Base-by-base conservation (phyloP, 2,888 invertebrate species). In the Drosophila subquinaria region DNA sequence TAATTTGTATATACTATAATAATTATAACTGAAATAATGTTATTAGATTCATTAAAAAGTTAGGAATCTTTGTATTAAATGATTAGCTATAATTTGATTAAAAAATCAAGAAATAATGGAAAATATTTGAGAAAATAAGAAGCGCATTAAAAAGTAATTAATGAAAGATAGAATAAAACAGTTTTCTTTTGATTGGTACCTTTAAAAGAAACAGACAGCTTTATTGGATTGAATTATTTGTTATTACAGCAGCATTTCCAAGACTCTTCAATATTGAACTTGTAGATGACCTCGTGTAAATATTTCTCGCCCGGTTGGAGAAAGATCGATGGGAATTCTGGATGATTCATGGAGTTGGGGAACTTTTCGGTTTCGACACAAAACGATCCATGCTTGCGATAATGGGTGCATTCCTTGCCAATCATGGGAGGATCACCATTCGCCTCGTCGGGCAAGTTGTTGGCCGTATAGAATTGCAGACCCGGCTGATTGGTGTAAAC, bases 301-400 rank as follows among this genome's bases (percentile, higher is more conserved):
- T 87, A 87, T n/a, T 82, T 82, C 9, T 96, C 94, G 4, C 96
- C 96, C 5, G 97, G 97, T 81, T 95, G 94, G 23, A 97, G 88
- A 47, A 96, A 94, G 1, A 95, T 94, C 56, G 94, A 95, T 0
- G 97, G 97, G 82, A 97, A 97, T 76, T 96, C 95, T 81, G 92
- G 93, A 51, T 97, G 95, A 92, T 98, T 97, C 6, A 97, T 94
- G 5, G 98, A 96, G 92, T 98, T 96, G 0, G 98, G 98, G 93
- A 95, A 98, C 90, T 97, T 97, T 93, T 98, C 98, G 0, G 98
- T 96, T 94, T 98, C 98, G 53, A 98, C 93, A 90, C 97, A 98
- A 87, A 98, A 95, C 0, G 96, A 96, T 0, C 96, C 96, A 87
- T 97, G 97, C 76, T 95, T 95, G 60, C 93, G 94, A 91, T 98